Percentiles rank a stretch among this genome's conserved stretches.
Conservation (phyloP, 92 coral and sea anemone genomes). For the Montipora capitata region DNA sequence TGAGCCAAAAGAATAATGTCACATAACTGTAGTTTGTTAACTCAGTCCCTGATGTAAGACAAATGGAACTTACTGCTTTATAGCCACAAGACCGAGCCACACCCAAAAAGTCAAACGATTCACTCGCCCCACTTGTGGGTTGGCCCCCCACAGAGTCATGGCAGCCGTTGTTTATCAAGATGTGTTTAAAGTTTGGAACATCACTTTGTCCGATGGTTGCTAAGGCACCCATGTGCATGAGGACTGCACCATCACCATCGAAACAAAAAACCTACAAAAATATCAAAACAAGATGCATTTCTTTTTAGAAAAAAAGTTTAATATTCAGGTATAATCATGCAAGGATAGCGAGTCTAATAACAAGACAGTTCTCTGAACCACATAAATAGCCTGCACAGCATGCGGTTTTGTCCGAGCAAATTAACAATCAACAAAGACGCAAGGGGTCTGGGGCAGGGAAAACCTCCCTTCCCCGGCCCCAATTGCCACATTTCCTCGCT, state of each 20-base stretch:
- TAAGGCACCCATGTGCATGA: conserved; percentile 97
- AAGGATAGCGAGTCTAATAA: too few species aligned
- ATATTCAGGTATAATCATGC: too few species aligned
- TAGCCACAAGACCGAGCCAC: conserved; percentile 93
- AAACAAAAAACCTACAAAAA: conserved; percentile 87
- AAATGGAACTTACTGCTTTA: conserved; percentile 73
- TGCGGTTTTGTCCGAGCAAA: too few species aligned
- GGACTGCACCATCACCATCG: conserved; percentile 97
- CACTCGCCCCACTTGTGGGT: conserved; percentile 86
- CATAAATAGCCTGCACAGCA: too few species aligned
- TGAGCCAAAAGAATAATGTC: too few species aligned
- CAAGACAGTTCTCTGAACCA: too few species aligned
- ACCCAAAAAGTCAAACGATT: conserved; percentile 78
- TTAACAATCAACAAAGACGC: too few species aligned
- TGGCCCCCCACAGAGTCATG: conserved; percentile 99
- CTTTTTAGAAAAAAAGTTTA: background rate
- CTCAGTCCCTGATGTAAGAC: too few species aligned
- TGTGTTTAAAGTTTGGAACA: conserved; percentile 89
- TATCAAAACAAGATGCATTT: background rate
- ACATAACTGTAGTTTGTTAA: too few species aligned
- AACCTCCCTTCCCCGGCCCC: too few species aligned
- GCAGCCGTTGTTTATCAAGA: conserved; percentile 93
- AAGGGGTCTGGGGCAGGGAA: too few species aligned
- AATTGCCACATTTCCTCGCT: too few species aligned
- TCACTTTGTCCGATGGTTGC: conserved; percentile 89